These are phyloP conservation scores for Chroicocephalus ridibundus DNA, from an alignment of 2,113 vertebrate genomes.

Conservation along the genomic window DNA sequence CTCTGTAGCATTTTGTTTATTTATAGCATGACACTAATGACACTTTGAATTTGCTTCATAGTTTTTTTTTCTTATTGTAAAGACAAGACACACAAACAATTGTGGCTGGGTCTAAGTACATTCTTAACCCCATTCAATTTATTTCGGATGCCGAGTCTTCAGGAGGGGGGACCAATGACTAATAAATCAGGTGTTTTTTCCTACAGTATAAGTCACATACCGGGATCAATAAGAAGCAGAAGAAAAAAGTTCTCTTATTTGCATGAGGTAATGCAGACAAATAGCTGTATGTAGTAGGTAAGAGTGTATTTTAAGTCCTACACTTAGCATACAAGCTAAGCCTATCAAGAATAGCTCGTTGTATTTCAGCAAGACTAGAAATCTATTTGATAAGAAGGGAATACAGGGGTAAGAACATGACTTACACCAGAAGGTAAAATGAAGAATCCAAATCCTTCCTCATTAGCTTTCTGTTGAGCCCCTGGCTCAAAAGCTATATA, in stretches of 20 bases:
- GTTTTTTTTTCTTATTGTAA: not conserved
- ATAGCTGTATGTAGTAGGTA: not conserved
- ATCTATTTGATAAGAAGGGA: not conserved
- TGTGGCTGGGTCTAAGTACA: not conserved
- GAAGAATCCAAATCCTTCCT: not conserved
- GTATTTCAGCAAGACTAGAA: not conserved
- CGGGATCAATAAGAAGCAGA: slow-evolving; percentile 38
- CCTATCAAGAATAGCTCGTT: not conserved
- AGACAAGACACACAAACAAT: not conserved
- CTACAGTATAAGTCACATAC: not conserved
- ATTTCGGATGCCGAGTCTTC: slow-evolving; percentile 31
- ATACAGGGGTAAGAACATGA: not conserved
- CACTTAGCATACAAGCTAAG: not conserved
- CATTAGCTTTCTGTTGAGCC: not conserved
- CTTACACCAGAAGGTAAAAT: not conserved
- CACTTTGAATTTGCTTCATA: not conserved
- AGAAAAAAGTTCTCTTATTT: not conserved
- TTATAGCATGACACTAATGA: slow-evolving; percentile 27
- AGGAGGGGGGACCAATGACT: not conserved
- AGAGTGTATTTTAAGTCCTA: not conserved
- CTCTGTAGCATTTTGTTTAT: not conserved
- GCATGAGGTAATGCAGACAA: slow-evolving; percentile 13
- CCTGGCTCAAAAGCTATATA: not conserved
- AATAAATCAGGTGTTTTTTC: slow-evolving; percentile 52
- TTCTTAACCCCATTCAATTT: slow-evolving; percentile 25